Percentiles rank a stretch among this genome's conserved stretches.
phyloP scores from a whole-genome alignment of 2,113 vertebrate species.

The Paraplagusia blochii region DNA sequence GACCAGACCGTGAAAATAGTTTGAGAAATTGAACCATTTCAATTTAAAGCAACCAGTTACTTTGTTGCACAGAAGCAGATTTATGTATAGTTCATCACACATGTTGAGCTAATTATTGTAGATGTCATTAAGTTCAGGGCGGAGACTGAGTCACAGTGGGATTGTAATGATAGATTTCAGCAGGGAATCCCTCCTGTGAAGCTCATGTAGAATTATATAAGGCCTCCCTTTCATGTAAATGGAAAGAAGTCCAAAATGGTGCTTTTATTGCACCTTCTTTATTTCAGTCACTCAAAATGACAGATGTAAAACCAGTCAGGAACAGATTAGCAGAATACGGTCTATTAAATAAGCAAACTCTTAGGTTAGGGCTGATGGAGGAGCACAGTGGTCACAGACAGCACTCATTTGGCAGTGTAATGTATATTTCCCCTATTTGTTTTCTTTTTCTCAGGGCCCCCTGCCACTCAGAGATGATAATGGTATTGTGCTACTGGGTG shows the following conservation, averaged over 20 bases:
- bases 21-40: too few species aligned
- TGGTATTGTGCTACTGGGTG: conserved; percentile 92
- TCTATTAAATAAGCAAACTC: neutral
- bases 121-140: conserved; percentile 10
- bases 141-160: conserved; percentile 17
- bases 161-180: conserved; percentile 23
- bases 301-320: neutral
- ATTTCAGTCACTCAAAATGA: conserved; percentile 1
- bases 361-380: neutral
- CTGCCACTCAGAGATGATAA: conserved; percentile 95
- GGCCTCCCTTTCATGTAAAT: neutral
- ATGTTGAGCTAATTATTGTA: conserved; percentile 29
- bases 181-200: conserved; percentile 12
- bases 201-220: conserved; percentile 8
- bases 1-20: too few species aligned
- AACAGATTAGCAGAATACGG: neutral
- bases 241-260: conserved; percentile 13
- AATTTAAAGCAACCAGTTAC: neutral
- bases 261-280: neutral
- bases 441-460: conserved; percentile 80
- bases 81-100: conserved; percentile 5
- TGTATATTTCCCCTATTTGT: conserved; percentile 3
- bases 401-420: neutral
- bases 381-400: neutral
- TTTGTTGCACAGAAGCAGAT: conserved; percentile 1